These are phyloP conservation scores for Pyxicephalus adspersus DNA, from an alignment of 2,113 vertebrate genomes.

Conservation along the genomic window DNA sequence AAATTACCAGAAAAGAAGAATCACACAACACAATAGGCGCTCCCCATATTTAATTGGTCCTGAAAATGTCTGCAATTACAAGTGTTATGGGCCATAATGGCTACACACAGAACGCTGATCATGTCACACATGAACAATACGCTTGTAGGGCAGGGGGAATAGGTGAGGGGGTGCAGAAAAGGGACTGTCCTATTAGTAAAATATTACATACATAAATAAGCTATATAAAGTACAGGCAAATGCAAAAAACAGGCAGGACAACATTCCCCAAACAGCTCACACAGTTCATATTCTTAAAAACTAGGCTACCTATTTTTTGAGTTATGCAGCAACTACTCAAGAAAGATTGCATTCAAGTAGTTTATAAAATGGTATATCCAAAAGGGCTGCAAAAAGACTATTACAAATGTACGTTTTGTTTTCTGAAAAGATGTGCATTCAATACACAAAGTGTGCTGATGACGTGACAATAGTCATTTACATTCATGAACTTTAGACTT, in stretches of 20 bases:
- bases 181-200: neutral
- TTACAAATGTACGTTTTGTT: neutral
- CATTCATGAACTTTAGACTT: constrained; percentile 22
- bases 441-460: neutral
- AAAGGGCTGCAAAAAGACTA: constrained; percentile 19
- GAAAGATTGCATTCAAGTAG: constrained; percentile 26
- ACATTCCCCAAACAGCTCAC: constrained; percentile 18
- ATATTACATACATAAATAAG: neutral
- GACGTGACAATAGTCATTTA: neutral
- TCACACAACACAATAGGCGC: neutral
- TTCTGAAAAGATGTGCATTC: constrained; percentile 9
- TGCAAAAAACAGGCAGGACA: constrained; percentile 20
- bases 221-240: neutral
- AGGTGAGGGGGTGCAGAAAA: neutral
- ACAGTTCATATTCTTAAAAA: neutral
- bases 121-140: neutral
- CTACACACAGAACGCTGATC: neutral
- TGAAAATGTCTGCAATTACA: constrained; percentile 27
- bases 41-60: constrained; percentile 38
- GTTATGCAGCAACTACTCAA: neutral
- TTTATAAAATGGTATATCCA: constrained; percentile 28
- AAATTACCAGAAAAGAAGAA: neutral
- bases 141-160: neutral
- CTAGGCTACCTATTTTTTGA: neutral
- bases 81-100: constrained; percentile 6